These are phyloP conservation scores for Corynorhinus townsendii DNA, from an alignment of 2,113 vertebrate species.

Conservation along the genomic window DNA sequence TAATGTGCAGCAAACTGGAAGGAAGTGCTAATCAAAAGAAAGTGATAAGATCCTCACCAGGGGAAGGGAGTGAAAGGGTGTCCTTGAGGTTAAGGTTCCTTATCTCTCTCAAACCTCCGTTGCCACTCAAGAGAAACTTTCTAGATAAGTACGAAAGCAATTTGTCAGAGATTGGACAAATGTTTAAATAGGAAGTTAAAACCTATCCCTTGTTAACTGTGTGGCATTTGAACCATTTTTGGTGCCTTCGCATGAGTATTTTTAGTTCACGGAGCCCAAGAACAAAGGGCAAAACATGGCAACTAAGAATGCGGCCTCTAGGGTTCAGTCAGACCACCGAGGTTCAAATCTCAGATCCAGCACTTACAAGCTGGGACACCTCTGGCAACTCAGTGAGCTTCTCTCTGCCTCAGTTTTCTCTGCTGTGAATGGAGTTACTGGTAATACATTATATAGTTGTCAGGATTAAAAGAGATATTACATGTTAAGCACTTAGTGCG, in stretches of 20 bases:
- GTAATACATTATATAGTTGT: neutral
- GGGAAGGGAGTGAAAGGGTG: constrained; percentile 21
- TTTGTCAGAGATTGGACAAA: neutral
- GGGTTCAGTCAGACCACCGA: neutral
- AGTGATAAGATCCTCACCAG: neutral
- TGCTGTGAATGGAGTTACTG: neutral
- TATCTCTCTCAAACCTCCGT: neutral
- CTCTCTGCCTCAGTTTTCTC: neutral
- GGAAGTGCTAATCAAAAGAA: constrained; percentile 53
- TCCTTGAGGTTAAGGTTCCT: neutral
- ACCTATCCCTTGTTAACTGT: neutral
- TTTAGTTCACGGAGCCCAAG: neutral
- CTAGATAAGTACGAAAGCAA: neutral
- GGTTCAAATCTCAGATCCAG: neutral
- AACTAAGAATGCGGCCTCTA: fast-evolving
- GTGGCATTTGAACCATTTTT: neutral
- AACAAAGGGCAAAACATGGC: no score
- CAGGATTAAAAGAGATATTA: neutral
- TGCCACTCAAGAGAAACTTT: neutral
- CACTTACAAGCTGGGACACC: neutral
- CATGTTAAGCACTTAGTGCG: neutral
- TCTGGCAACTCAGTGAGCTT: neutral
- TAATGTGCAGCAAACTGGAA: constrained; percentile 38
- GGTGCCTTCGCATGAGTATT: neutral
- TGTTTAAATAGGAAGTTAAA: neutral